Evolutionary conservation across 2,888 invertebrate species (phyloP), one percentile per base, ranked within the genome.

Genomic region (Halictus quadricinctus): DNA sequence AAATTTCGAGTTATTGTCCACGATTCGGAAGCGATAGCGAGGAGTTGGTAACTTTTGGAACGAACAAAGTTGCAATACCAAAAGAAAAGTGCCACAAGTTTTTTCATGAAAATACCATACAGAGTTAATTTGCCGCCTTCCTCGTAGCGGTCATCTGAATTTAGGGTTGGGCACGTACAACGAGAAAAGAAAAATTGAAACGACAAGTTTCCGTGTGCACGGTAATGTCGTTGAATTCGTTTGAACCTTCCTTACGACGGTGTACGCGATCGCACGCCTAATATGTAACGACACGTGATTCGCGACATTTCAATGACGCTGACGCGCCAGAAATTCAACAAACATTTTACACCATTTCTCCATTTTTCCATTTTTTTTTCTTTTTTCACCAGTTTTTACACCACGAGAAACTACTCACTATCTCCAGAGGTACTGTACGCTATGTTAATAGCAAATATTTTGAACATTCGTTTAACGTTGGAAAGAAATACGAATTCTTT

Each of bases 1-100:
- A 77, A 25, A 69, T 81, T 64, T 83, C 54, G 48, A 72, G 10
- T 84, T 84, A 84, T 83, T 84, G 84, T 84, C 84, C 48, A 83
- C 66, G 66, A 76, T 69, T 72, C 29, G 48, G 64, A 66, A 46
- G 72, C 48, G 70, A 72, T 46, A 70, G 46, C 60, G 69, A 18
- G 29, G 41, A 25, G 13, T 25, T 58, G 46, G 21, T 6, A 41
- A 76, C 66, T n/a, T 25, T 4, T 29, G 50, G 15, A 25, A 66
- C 18, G 43, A n/a, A n/a, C 25, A 15, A 58, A 72, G 43, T 12
- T 70, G 13, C 41, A 13, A 70, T 41, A 41, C n/a, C 21, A 6
- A 70, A 41, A 41, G 70, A n/a, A 70, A 43, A 70, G 29, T 64
- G 64, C 64, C 36, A 64, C 36, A 2, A 18, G 29, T 29, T 29